Percentiles rank a stretch among this genome's conserved stretches.
Evolutionary conservation across 2,113 vertebrate species (phyloP).

Genomic region (Anas platyrhynchos): DNA sequence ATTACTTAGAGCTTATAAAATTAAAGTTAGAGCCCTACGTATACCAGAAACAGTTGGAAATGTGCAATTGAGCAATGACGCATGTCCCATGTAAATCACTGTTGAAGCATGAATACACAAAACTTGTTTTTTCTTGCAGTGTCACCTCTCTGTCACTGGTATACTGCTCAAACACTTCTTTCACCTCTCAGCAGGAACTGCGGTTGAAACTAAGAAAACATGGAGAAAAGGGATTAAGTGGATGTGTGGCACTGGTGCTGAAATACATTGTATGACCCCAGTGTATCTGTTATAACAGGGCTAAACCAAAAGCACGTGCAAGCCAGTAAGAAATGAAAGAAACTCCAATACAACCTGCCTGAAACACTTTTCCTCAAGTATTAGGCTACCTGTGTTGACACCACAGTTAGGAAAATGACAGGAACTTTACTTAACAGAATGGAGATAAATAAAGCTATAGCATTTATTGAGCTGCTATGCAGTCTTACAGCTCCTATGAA

Average conservation of each 20-base stretch:
- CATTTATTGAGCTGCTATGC: background rate
- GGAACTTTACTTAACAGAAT: background rate
- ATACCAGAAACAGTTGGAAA: too few relatives aligned
- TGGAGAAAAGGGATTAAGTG: background rate
- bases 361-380: background rate
- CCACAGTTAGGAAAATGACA: rapidly evolving
- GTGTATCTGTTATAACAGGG: background rate
- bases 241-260: background rate
- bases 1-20: too few relatives aligned
- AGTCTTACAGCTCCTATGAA: background rate
- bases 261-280: background rate
- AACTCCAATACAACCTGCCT: background rate
- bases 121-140: background rate
- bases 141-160: background rate
- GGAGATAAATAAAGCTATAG: background rate
- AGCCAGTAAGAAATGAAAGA: background rate
- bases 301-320: background rate
- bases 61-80: too few relatives aligned
- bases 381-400: background rate
- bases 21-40: too few relatives aligned
- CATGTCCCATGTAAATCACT: too few relatives aligned
- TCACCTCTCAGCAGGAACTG: background rate
- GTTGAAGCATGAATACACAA: background rate
- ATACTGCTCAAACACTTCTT: background rate
- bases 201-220: background rate